Conservation (phyloP, 2,797 vertebrate genomes). For the Balearica regulorum region DNA sequence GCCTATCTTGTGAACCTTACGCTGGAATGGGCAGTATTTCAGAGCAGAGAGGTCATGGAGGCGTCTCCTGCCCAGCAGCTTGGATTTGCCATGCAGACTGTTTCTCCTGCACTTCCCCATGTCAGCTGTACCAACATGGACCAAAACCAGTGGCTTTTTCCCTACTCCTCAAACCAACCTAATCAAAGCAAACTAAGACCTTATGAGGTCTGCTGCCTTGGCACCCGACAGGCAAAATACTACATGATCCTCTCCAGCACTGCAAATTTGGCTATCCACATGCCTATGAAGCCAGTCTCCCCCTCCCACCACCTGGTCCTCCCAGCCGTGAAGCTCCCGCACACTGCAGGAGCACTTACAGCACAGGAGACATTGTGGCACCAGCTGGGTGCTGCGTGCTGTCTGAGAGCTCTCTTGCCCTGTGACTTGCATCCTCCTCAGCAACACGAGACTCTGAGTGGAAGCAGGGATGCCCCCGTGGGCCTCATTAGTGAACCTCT, state of each 20-base stretch:
- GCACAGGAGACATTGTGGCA: neutral
- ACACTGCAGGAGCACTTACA: neutral
- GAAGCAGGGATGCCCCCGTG: neutral
- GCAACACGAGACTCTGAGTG: neutral
- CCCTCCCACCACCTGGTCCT: neutral
- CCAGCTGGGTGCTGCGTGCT: neutral
- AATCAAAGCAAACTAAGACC: neutral
- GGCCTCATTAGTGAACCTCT: neutral
- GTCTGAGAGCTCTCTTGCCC: neutral
- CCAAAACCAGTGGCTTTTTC: neutral
- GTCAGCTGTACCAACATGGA: neutral
- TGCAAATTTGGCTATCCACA: neutral
- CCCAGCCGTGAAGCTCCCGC: neutral
- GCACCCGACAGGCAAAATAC: neutral
- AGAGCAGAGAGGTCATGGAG: neutral
- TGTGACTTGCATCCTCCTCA: neutral
- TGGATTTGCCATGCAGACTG: neutral
- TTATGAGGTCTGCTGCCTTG: neutral
- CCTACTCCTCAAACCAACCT: neutral
- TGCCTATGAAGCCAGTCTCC: neutral
- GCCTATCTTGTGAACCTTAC: neutral
- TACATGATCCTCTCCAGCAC: neutral
- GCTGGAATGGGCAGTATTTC: neutral
- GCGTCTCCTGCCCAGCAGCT: neutral
- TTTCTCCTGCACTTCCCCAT: neutral